Conservation (phyloP, 2,113 vertebrate species). For the Indicator maculatus region DNA sequence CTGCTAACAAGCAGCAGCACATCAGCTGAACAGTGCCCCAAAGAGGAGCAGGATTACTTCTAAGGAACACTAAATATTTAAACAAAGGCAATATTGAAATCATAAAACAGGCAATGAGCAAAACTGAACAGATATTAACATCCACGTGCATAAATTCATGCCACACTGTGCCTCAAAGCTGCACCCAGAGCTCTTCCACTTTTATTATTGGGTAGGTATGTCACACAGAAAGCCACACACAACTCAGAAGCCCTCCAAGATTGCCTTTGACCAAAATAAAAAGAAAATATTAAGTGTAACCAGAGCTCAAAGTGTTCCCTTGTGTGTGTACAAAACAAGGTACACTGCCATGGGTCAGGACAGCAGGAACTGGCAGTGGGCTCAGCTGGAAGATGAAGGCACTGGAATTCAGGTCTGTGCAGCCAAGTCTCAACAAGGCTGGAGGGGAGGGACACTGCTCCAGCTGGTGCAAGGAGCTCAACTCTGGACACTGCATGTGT, state of each 20-base stretch:
- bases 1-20: background rate
- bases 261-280: background rate
- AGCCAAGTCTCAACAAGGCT: rapidly evolving
- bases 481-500: rapidly evolving
- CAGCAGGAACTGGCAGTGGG: background rate
- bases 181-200: background rate
- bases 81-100: background rate
- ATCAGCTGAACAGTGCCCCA: background rate
- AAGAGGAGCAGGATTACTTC: background rate
- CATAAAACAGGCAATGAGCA: background rate
- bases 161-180: background rate
- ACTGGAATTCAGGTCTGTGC: background rate
- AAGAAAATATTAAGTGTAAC: background rate
- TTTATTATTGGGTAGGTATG: background rate
- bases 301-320: background rate
- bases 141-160: background rate
- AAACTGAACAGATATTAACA: background rate
- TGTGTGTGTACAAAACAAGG: background rate
- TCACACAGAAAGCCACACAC: background rate
- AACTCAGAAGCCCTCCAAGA: background rate
- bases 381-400: background rate
- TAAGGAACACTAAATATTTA: background rate
- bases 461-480: background rate
- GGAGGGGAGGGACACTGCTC: background rate
- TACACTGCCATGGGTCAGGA: background rate